Percentiles rank a stretch among this genome's conserved stretches.
Conservation (phyloP, 2,888 invertebrate species). For the Leuctra nigra region DNA sequence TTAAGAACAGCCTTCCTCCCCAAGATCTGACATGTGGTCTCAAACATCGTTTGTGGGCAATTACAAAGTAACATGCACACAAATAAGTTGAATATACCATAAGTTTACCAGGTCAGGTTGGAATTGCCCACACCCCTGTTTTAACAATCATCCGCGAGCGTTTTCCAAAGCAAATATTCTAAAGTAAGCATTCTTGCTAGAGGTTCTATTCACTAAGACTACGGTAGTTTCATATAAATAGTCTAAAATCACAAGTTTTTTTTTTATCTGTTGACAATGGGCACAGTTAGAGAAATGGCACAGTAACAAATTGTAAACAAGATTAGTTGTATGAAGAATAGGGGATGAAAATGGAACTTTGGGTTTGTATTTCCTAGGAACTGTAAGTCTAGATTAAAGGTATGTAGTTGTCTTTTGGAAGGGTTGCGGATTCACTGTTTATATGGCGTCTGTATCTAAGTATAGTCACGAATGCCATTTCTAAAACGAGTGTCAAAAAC, state of each 20-base stretch:
- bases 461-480: slow-evolving; percentile 28
- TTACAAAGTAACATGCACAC: background rate
- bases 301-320: slow-evolving; percentile 22
- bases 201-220: slow-evolving; percentile 27
- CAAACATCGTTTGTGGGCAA: slow-evolving; percentile 1
- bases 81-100: background rate
- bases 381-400: background rate
- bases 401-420: slow-evolving; percentile 22
- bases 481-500: slow-evolving; percentile 28
- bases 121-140: background rate
- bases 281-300: slow-evolving; percentile 30
- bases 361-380: background rate
- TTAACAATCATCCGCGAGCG: background rate
- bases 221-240: slow-evolving; percentile 31
- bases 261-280: slow-evolving; percentile 26
- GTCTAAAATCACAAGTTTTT: slow-evolving; percentile 31
- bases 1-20: slow-evolving; percentile 21
- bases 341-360: slow-evolving; percentile 20
- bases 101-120: background rate
- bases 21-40: slow-evolving; percentile 26
- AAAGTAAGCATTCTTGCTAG: slow-evolving; percentile 25
- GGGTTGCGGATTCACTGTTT: slow-evolving; percentile 27
- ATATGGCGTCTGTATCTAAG: too few relatives aligned
- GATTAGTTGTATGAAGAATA: slow-evolving; percentile 14
- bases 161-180: slow-evolving; percentile 30